Evolutionary conservation across 2,888 invertebrate genomes (phyloP), one percentile per base, ranked within the genome.

Genomic region (Dimorphilus gyrociliatus): DNA sequence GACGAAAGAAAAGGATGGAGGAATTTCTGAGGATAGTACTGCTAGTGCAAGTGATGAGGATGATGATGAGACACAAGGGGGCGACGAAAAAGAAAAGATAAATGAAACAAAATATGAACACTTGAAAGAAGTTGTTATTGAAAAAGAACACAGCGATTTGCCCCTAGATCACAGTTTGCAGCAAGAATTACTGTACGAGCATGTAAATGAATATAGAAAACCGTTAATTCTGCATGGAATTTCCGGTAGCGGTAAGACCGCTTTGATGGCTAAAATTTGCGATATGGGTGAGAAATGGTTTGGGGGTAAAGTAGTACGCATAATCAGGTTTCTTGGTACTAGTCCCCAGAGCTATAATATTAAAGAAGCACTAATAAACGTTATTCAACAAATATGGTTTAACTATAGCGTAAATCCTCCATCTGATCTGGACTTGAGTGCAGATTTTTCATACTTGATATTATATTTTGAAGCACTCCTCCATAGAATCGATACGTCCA

Each of bases 201-300:
- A 13, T n/a, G 18, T 13, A 21, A 21, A 32, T 4, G 26, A 34
- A 14, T 39, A 35, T 32, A 38, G 35, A 3, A 39, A 38, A 13
- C 51, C 52, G 4, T 16, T 52, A 5, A 32, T 51, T 14, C 12
- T 53, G 1, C 36, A 44, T 36, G 54, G 54, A 1, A 27, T 31
- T 18, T 50, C 53, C 1, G 54, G 54, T n/a, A 39, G 40, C 23
- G 54, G 54, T 4, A 53, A 54, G 33, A 50, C 53, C 3, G 41
- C 53, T 1, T 8, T 53, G 8, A 46, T 52, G 47, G 48, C 52
- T 3, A 42, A 45, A 32, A 19, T 50, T 3, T 42, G 39, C 4
- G 19, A 44, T 13, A 17, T 37, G 19, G 35, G 40, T 2, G 40
- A 41, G 27, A 24, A 24, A 3, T 50, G 50, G 51, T 40, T 45